A percentile compares a stretch with the other conserved stretches of the same genome.
These are phyloP conservation scores for Chloroclysta siterata DNA, from an alignment of 2,888 invertebrate genomes.

Conservation along the genomic window DNA sequence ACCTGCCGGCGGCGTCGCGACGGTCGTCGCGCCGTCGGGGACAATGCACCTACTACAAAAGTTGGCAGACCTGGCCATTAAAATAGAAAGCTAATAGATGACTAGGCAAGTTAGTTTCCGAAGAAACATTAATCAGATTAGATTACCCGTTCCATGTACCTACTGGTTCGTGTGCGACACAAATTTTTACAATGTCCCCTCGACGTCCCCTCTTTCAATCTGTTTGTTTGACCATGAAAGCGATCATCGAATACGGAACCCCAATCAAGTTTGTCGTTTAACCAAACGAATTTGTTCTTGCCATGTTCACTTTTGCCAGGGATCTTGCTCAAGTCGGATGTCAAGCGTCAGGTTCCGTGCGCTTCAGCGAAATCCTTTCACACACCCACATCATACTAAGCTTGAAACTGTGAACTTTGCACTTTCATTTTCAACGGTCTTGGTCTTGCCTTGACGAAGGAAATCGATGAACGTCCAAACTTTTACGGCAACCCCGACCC, in stretches of 20 bases:
- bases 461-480: slow-evolving; percentile 33
- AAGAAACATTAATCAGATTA: slow-evolving; percentile 17
- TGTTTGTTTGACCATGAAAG: slow-evolving; percentile 5
- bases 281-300: slow-evolving; percentile 23
- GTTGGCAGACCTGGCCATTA: slow-evolving; percentile 28
- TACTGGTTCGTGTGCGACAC: slow-evolving; percentile 3
- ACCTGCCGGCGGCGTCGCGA: slow-evolving; percentile 49
- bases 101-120: slow-evolving; percentile 26
- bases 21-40: slow-evolving; percentile 41
- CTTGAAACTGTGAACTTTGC: slow-evolving; percentile 55
- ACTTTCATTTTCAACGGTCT: slow-evolving; percentile 58
- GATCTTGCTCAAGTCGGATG: slow-evolving; percentile 69
- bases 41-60: slow-evolving; percentile 13
- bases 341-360: slow-evolving; percentile 68
- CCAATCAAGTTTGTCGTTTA: slow-evolving; percentile 23
- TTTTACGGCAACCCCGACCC: slow-evolving; percentile 31
- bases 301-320: slow-evolving; percentile 52
- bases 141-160: slow-evolving; percentile 4
- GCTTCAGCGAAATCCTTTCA: slow-evolving; percentile 64
- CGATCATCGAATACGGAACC: slow-evolving; percentile 4
- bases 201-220: background rate
- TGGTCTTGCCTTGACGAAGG: slow-evolving; percentile 33
- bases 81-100: slow-evolving; percentile 29
- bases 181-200: slow-evolving; percentile 9
- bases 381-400: slow-evolving; percentile 47